Conservation (phyloP, 2,888 invertebrate species). For the Polydrusus tereticollis region DNA sequence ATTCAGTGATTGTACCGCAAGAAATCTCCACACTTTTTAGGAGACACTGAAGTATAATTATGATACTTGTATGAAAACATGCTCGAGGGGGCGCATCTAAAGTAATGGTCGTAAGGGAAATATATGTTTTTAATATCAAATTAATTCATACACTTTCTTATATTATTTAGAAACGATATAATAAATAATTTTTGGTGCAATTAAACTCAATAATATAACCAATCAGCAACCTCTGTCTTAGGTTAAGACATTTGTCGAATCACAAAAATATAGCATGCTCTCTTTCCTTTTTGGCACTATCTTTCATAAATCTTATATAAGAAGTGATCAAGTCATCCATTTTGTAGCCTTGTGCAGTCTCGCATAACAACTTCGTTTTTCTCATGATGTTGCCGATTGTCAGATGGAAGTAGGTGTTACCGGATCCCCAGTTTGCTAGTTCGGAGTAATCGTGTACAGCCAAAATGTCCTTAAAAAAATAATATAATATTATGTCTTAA, state of each 20-base stretch:
- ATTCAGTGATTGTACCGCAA: too few species aligned
- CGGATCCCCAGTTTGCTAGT: constrained; percentile 95
- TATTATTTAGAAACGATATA: too few species aligned
- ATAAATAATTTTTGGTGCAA: neutral
- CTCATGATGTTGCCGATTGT: constrained; percentile 95
- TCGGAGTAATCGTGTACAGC: constrained; percentile 89
- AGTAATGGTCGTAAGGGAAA: too few species aligned
- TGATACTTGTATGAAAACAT: too few species aligned
- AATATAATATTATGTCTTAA: too few species aligned
- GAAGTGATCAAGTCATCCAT: constrained; percentile 97
- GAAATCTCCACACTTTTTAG: too few species aligned
- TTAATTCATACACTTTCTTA: too few species aligned
- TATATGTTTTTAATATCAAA: too few species aligned
- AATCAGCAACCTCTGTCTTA: neutral
- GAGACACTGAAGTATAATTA: too few species aligned
- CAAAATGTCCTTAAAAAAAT: constrained; percentile 77
- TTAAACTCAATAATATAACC: too few species aligned
- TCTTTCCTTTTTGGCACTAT: constrained; percentile 50
- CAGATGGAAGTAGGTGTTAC: constrained; percentile 95
- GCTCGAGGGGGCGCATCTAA: too few species aligned
- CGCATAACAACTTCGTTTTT: constrained; percentile 89
- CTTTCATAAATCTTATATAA: constrained; percentile 76
- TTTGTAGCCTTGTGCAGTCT: constrained; percentile 94
- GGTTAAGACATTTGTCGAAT: neutral
- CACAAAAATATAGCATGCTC: constrained; percentile 38